phyloP scores from a whole-genome alignment of 2,888 invertebrate genomes.

The Archips crataeganus region DNA sequence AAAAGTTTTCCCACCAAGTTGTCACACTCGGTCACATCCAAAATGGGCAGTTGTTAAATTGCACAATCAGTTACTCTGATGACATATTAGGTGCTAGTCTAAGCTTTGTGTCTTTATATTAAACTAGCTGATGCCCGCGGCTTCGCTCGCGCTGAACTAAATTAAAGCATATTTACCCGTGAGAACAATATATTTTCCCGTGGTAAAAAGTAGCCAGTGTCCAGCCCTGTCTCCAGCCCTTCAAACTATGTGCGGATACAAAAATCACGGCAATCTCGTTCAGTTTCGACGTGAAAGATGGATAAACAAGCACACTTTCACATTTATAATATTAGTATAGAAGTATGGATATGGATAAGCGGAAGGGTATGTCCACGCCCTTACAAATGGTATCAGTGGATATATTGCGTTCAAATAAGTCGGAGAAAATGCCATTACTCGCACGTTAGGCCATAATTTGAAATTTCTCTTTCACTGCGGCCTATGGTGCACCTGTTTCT shows the following conservation, averaged over 20 bases:
- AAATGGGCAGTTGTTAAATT: not conserved
- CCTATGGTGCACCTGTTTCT: constrained; percentile 4
- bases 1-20: not conserved
- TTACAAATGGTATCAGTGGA: constrained; percentile 27
- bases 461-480: constrained; percentile 38
- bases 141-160: no score
- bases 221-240: no score
- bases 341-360: not conserved
- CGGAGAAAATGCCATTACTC: constrained; percentile 38
- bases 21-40: not conserved
- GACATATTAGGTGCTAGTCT: not conserved
- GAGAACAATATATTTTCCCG: no score
- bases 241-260: no score
- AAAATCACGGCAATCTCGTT: no score
- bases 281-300: no score
- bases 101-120: no score
- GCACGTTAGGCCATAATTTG: constrained; percentile 25
- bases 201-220: no score
- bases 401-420: constrained; percentile 35
- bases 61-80: not conserved
- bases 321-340: not conserved
- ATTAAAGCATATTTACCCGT: no score
- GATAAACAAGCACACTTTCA: no score
- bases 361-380: constrained; percentile 5
- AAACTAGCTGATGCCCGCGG: no score